Evolutionary conservation across 2,113 vertebrate species (phyloP).

Genomic region (Amblyopsis rosae): DNA sequence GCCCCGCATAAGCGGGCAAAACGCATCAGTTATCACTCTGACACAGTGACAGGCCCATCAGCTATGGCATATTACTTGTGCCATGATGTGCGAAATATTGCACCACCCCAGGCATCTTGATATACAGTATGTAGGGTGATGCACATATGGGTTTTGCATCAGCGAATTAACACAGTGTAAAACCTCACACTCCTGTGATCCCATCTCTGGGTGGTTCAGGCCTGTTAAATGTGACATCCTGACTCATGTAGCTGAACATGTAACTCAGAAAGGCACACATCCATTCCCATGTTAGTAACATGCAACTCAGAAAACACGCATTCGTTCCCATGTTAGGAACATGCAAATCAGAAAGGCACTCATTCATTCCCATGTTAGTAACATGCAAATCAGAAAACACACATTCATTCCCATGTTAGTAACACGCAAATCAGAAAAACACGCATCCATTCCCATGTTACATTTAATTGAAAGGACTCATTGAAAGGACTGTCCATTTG

Average conservation of each 20-base stretch:
- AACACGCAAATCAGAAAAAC: constrained; percentile 1
- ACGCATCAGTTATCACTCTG: constrained; percentile 41
- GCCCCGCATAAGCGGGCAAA: constrained; percentile 18
- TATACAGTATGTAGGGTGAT: constrained; percentile 4
- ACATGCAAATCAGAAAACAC: constrained; percentile 2
- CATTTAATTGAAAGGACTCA: background rate
- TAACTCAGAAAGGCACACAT: background rate
- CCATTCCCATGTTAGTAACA: background rate
- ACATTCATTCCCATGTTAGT: too few relatives aligned
- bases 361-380: too few relatives aligned
- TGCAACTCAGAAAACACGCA: background rate
- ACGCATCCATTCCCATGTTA: background rate
- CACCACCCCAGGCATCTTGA: background rate
- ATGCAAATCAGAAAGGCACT: too few relatives aligned
- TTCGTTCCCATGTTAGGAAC: background rate
- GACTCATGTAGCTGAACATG: constrained; percentile 15
- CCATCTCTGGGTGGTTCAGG: constrained; percentile 1
- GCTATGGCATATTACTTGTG: constrained; percentile 5
- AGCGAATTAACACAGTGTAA: constrained; percentile 15
- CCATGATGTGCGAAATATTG: constrained; percentile 15
- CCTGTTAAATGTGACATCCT: constrained; percentile 32
- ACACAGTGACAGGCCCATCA: constrained; percentile 28
- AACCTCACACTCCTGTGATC: constrained; percentile 24
- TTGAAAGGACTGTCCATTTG: background rate
- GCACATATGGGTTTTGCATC: constrained; percentile 9